Conservation (phyloP, 2,888 invertebrate genomes). For the Drosophila yooni region DNA sequence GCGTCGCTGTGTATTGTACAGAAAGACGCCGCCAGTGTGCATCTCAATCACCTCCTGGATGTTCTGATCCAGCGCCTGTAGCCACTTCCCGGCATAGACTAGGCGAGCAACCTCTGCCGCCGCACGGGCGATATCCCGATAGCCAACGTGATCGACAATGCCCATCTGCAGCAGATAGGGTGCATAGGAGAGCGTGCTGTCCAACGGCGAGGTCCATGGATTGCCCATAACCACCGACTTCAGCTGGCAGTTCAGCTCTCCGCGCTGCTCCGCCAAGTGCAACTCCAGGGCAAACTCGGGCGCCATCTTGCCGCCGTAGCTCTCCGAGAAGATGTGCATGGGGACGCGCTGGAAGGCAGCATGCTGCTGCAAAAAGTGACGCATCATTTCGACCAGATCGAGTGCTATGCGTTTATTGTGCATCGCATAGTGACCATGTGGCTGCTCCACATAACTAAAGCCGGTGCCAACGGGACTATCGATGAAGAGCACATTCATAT, state of each 20-base stretch:
- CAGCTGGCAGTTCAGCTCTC: constrained; percentile 88
- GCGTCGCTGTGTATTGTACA: constrained; percentile 88
- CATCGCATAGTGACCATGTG: constrained; percentile 85
- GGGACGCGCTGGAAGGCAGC: constrained; percentile 90
- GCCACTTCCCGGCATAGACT: constrained; percentile 87
- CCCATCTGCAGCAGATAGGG: constrained; percentile 91
- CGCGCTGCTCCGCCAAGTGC: constrained; percentile 87
- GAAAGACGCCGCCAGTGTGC: constrained; percentile 69
- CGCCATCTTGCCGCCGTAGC: constrained; percentile 97
- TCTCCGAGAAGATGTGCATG: constrained; percentile 93
- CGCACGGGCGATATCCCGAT: constrained; percentile 86
- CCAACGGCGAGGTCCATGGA: constrained; percentile 95
- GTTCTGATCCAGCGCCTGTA: constrained; percentile 86
- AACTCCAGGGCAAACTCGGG: constrained; percentile 89
- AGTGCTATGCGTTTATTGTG: constrained; percentile 88
- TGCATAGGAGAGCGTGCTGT: constrained; percentile 93
- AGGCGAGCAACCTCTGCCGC: constrained; percentile 85
- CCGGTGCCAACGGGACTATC: constrained; percentile 96
- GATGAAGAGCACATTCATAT: constrained; percentile 92
- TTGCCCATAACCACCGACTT: constrained; percentile 93
- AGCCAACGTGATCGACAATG: constrained; percentile 89
- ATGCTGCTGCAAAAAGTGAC: constrained; percentile 88
- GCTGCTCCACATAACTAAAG: constrained; percentile 90
- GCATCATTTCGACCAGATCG: constrained; percentile 90
- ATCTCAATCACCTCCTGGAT: constrained; percentile 51